phyloP scores from a whole-genome alignment of 2,797 vertebrate genomes.

The Mallotus villosus region DNA sequence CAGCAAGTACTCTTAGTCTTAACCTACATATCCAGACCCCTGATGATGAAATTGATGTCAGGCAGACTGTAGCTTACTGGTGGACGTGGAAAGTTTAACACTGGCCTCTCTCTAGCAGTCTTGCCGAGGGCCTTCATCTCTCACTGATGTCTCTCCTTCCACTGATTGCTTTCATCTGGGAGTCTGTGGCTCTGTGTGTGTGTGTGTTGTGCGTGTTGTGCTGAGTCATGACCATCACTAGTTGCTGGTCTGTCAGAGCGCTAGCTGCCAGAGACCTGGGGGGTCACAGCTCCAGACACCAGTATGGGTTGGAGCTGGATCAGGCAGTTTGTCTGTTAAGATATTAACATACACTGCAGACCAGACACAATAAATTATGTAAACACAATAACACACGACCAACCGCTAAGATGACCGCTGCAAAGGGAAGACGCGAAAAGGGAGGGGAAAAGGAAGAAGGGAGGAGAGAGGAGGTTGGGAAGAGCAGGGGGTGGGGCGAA shows the following conservation, averaged over 20 bases:
- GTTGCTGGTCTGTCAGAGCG: slow-evolving; percentile 54
- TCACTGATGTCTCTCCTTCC: not conserved
- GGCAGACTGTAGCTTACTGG: too few species aligned
- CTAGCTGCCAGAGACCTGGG: slow-evolving; percentile 61
- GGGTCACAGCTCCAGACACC: slow-evolving; percentile 46
- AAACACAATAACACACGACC: not conserved
- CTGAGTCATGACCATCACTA: slow-evolving; percentile 63
- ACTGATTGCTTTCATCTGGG: not conserved
- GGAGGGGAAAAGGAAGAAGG: not conserved
- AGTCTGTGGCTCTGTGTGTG: not conserved
- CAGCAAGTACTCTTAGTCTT: too few species aligned
- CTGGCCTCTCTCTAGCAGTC: too few species aligned
- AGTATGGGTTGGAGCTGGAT: slow-evolving; percentile 37
- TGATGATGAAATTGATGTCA: too few species aligned
- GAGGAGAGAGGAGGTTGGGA: not conserved
- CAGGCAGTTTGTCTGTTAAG: slow-evolving; percentile 9
- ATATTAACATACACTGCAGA: not conserved
- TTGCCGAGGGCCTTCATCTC: not conserved
- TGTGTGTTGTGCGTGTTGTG: slow-evolving; percentile 50
- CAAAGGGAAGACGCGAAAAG: not conserved
- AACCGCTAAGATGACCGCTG: not conserved
- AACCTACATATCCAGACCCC: too few species aligned
- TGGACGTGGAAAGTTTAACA: too few species aligned
- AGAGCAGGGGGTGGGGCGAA: slow-evolving; percentile 1
- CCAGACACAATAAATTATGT: too few species aligned